Conservation (phyloP, 2,113 vertebrate genomes). For the Isurus oxyrinchus region DNA sequence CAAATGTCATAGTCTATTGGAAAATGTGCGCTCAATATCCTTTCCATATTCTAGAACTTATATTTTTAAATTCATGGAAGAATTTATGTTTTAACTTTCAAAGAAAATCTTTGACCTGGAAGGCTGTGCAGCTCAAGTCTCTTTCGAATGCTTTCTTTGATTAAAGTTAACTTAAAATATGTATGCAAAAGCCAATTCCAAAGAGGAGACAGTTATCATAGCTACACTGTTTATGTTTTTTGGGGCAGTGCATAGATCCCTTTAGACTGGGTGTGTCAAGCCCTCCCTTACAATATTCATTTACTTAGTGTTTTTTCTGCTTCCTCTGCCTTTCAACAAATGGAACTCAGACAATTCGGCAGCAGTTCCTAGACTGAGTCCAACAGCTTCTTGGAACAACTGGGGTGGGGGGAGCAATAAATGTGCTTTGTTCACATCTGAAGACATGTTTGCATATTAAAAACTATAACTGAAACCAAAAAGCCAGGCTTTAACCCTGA, state of each 20-base stretch:
- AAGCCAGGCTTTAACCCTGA: neutral
- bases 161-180: neutral
- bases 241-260: neutral
- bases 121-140: neutral
- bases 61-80: neutral
- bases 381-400: neutral
- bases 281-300: neutral
- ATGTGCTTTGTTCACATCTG: neutral
- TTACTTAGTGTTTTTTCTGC: neutral
- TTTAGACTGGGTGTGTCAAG: neutral
- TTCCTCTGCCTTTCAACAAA: neutral
- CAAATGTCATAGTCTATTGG: neutral
- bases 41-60: neutral
- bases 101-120: neutral
- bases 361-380: neutral
- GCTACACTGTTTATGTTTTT: neutral
- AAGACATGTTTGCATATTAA: neutral
- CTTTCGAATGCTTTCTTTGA: neutral
- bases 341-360: neutral
- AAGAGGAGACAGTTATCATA: neutral
- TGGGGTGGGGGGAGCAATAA: neutral
- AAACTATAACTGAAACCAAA: neutral
- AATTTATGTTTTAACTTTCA: neutral
- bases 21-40: neutral
- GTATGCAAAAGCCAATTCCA: neutral